Percentiles rank a stretch among this genome's conserved stretches.
phyloP scores from a whole-genome alignment of 2,113 vertebrate species.

The Lipophrys pholis region DNA sequence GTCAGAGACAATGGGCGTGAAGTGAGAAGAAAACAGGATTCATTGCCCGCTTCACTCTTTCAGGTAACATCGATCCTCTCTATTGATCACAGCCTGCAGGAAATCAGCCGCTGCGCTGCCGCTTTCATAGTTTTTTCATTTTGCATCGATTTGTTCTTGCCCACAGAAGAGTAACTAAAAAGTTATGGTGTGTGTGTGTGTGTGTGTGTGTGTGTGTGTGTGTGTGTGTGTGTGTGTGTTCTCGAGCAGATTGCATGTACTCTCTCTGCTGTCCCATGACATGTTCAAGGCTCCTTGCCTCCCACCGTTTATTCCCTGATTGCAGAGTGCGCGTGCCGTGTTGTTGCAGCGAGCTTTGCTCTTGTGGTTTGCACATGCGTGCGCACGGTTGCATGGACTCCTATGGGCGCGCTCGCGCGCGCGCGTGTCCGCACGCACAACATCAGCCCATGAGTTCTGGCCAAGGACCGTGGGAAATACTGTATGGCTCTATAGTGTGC shows the following conservation, averaged over 20 bases:
- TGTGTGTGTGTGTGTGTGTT: too few species aligned
- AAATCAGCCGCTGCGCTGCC: constrained; percentile 13
- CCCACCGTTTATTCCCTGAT: not conserved
- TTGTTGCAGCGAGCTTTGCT: constrained; percentile 43
- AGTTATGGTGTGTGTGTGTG: not conserved
- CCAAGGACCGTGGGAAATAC: constrained; percentile 56
- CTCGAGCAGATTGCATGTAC: constrained; percentile 7
- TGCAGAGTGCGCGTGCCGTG: constrained; percentile 36
- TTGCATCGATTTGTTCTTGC: constrained; percentile 36
- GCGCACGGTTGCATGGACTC: constrained; percentile 6
- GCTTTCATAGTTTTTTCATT: not conserved
- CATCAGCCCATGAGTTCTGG: constrained; percentile 55
- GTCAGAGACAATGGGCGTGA: constrained; percentile 3
- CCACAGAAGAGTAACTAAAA: not conserved
- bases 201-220: not conserved
- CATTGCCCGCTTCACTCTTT: constrained; percentile 23
- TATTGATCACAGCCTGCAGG: constrained; percentile 41
- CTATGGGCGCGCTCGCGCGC: constrained; percentile 36
- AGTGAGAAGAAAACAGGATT: constrained; percentile 41
- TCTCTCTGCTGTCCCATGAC: constrained; percentile 49
- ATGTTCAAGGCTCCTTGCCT: constrained; percentile 3
- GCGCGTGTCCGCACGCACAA: too few species aligned
- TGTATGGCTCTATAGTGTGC: not conserved
- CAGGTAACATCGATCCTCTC: constrained; percentile 22
- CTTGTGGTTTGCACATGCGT: not conserved